A percentile compares a stretch with the other conserved stretches of the same genome.
phyloP scores from a whole-genome alignment of 2,797 vertebrate genomes.

The Hyperoplus immaculatus region DNA sequence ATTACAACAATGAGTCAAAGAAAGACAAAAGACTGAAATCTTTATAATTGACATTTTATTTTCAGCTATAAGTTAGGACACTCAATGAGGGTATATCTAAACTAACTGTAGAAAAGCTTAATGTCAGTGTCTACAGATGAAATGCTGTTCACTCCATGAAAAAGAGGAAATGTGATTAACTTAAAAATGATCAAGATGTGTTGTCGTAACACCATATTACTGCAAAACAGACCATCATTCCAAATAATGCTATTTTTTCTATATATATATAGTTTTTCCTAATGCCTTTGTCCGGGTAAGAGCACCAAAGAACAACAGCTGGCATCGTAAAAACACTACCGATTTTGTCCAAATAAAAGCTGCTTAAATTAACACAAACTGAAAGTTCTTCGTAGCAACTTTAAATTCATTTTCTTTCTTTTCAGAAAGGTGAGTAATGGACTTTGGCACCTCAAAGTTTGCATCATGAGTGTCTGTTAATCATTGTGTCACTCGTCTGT shows the following conservation, averaged over 20 bases:
- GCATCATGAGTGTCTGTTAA: slow-evolving; percentile 51
- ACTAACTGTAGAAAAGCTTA: slow-evolving; percentile 3
- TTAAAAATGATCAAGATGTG: neutral
- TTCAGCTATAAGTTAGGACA: neutral
- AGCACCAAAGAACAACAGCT: too few species aligned
- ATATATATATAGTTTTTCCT: too few species aligned
- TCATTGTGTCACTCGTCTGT: slow-evolving; percentile 74
- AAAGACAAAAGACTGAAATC: neutral
- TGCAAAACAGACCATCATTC: too few species aligned
- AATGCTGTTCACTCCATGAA: neutral
- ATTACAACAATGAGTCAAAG: neutral
- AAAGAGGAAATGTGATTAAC: slow-evolving; percentile 21
- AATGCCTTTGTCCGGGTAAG: too few species aligned
- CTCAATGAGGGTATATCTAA: neutral
- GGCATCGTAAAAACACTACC: too few species aligned
- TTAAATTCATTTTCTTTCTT: neutral
- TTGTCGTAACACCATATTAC: slow-evolving; percentile 3
- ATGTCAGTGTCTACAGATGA: slow-evolving; percentile 30
- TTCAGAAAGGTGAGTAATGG: slow-evolving; percentile 21
- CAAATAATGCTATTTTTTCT: too few species aligned
- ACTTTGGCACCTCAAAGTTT: slow-evolving; percentile 60
- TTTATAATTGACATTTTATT: neutral
- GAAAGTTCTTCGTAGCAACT: neutral
- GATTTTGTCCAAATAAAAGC: too few species aligned
- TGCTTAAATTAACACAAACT: too few species aligned